A percentile compares a stretch with the other conserved stretches of the same genome.
These are phyloP conservation scores for Recurvirostra avosetta DNA, from an alignment of 2,113 vertebrate genomes.

Conservation along the genomic window DNA sequence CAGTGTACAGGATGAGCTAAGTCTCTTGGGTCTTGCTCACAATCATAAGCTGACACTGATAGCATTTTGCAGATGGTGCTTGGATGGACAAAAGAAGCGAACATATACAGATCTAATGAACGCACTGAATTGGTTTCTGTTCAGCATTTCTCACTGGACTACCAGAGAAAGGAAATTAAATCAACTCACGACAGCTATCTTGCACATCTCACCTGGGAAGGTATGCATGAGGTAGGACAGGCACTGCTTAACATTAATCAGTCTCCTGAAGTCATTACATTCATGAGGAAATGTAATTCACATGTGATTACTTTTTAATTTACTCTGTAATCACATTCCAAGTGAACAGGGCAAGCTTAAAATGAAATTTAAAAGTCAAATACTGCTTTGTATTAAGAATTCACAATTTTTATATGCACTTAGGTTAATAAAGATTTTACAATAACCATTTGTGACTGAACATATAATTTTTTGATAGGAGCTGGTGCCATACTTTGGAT, in stretches of 20 bases:
- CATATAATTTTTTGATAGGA: constrained; percentile 74
- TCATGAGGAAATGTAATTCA: constrained; percentile 89
- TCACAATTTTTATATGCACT: constrained; percentile 82
- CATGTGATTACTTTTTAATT: constrained; percentile 89
- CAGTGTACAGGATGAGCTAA: constrained; percentile 36
- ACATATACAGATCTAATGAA: constrained; percentile 71
- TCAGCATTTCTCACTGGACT: constrained; percentile 71
- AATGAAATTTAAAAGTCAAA: constrained; percentile 96
- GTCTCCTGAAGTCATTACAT: constrained; percentile 85
- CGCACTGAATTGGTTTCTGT: constrained; percentile 69
- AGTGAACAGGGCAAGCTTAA: constrained; percentile 84
- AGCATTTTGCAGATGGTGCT: constrained; percentile 77
- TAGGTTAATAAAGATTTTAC: constrained; percentile 85
- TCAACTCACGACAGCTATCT: constrained; percentile 81
- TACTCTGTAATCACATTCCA: constrained; percentile 89
- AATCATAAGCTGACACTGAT: constrained; percentile 75
- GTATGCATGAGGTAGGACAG: constrained; percentile 74
- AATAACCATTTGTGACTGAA: constrained; percentile 80
- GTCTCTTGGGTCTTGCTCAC: constrained; percentile 67
- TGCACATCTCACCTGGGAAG: constrained; percentile 80
- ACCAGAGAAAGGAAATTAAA: constrained; percentile 84
- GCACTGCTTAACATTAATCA: constrained; percentile 86
- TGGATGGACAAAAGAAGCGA: constrained; percentile 75
- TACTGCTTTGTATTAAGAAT: constrained; percentile 83
- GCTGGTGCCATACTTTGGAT: constrained; percentile 49